Conservation (phyloP, 2,888 invertebrate genomes). For the Phasia obesa region DNA sequence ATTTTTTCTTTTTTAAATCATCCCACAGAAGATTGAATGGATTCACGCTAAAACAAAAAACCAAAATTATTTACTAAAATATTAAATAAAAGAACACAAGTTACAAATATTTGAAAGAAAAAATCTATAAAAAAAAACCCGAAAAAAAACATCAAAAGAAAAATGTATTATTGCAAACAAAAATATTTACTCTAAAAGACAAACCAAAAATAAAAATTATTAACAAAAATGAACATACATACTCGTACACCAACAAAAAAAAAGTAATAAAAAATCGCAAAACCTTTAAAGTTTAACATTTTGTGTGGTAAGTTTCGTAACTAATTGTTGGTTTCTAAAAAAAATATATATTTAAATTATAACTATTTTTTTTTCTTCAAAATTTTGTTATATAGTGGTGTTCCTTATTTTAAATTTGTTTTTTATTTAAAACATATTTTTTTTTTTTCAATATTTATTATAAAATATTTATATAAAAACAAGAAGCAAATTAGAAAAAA, state of each 20-base stretch:
- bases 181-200: constrained; percentile 70
- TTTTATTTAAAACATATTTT: constrained; percentile 29
- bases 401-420: constrained; percentile 40
- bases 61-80: constrained; percentile 66
- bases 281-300: constrained; percentile 77
- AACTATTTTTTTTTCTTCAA: constrained; percentile 30
- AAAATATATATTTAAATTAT: constrained; percentile 40
- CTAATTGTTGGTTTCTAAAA: constrained; percentile 76
- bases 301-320: constrained; percentile 83
- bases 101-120: constrained; percentile 68
- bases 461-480: constrained; percentile 27
- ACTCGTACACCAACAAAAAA: constrained; percentile 70
- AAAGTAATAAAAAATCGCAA: constrained; percentile 75
- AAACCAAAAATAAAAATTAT: constrained; percentile 70
- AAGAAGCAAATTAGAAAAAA: constrained; percentile 13
- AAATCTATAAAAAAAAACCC: constrained; percentile 57
- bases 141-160: constrained; percentile 72
- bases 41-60: constrained; percentile 78
- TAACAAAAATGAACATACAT: constrained; percentile 75
- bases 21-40: constrained; percentile 83
- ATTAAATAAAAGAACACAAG: constrained; percentile 72
- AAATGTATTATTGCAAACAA: constrained; percentile 72
- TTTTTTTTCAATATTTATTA: constrained; percentile 34
- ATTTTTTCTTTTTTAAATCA: constrained; percentile 81
- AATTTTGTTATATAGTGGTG: constrained; percentile 62